Conservation (phyloP, 1,140 invertebrate species). For the Matsumurasca onukii region DNA sequence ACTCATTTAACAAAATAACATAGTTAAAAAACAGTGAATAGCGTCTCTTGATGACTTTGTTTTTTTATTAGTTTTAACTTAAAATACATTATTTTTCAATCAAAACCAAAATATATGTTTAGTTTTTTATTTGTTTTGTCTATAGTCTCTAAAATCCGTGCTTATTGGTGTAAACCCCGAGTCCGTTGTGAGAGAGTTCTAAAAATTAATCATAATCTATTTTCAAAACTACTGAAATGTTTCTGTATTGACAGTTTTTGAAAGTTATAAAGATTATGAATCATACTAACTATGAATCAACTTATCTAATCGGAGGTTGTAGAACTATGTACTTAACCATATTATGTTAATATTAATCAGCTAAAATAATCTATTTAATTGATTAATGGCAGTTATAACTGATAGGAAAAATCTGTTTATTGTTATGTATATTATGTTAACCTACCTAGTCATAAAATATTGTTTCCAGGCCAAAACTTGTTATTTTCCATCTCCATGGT, state of each 20-base stretch:
- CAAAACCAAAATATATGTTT: neutral
- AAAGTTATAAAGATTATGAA: neutral
- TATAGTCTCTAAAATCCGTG: neutral
- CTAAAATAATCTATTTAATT: neutral
- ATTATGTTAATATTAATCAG: neutral
- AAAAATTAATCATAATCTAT: too few relatives aligned
- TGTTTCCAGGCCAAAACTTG: neutral
- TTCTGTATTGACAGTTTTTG: neutral
- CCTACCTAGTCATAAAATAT: conserved; percentile 16
- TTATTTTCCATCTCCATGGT: neutral
- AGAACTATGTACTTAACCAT: conserved; percentile 14
- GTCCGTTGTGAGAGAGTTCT: too few relatives aligned
- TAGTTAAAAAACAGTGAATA: neutral
- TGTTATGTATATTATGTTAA: conserved; percentile 19
- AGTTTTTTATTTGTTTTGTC: neutral
- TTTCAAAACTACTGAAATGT: too few relatives aligned
- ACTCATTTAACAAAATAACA: neutral
- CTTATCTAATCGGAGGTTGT: neutral
- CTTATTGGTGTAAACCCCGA: neutral
- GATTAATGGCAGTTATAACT: neutral
- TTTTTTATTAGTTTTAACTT: neutral
- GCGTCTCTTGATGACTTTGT: neutral
- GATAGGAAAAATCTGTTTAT: neutral
- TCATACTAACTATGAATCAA: neutral
- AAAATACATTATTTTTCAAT: neutral